Conservation (phyloP, 2,113 vertebrate species). For the Otis tarda region DNA sequence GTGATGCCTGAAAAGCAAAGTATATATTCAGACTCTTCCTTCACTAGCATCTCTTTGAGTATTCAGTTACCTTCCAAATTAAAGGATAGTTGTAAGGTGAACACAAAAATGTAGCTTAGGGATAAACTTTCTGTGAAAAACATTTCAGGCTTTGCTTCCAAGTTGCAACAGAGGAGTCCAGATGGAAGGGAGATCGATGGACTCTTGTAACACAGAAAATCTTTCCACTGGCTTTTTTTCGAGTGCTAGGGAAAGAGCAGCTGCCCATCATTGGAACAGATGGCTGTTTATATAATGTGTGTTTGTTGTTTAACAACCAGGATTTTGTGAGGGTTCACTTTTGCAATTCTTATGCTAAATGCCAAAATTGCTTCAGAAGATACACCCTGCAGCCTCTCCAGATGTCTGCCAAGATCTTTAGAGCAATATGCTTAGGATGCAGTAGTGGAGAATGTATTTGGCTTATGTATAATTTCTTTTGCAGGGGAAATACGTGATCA, state of each 20-base stretch:
- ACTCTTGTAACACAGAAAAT: not conserved
- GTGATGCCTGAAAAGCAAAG: not conserved
- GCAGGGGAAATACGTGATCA: conserved; percentile 88
- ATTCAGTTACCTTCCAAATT: not conserved
- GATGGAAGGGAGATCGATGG: not conserved
- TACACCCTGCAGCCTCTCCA: not conserved
- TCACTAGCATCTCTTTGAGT: not conserved
- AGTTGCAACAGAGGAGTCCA: not conserved
- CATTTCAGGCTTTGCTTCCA: not conserved
- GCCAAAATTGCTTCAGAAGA: not conserved
- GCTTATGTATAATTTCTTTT: conserved; percentile 47
- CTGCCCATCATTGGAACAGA: not conserved
- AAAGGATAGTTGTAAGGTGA: not conserved
- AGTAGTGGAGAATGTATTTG: not conserved
- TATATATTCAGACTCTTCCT: not conserved
- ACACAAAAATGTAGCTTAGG: not conserved
- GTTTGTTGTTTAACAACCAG: not conserved
- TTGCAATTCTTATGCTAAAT: not conserved
- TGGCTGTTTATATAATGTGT: not conserved
- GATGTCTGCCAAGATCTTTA: not conserved
- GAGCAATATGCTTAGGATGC: not conserved
- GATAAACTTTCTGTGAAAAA: not conserved
- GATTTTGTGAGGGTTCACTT: not conserved
- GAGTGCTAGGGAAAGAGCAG: not conserved
- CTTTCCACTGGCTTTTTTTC: not conserved